Percentiles rank a stretch among this genome's conserved stretches.
Evolutionary conservation across 2,888 invertebrate species (phyloP).

Genomic region (Xestobium rufovillosum): DNA sequence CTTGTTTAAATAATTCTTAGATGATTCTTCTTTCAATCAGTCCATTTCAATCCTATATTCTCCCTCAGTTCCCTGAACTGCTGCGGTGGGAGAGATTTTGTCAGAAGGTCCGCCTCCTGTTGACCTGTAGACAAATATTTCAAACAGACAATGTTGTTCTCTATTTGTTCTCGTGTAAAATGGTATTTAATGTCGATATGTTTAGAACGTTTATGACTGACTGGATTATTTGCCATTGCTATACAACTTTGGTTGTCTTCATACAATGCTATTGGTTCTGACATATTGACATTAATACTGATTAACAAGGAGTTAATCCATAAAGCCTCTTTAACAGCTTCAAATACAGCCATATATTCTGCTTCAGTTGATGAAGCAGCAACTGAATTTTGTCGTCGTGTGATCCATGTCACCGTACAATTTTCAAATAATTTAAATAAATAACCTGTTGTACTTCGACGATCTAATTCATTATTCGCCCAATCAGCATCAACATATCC

Average conservation of each 20-base stretch:
- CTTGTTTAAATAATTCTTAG: too few species aligned
- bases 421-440: too few species aligned
- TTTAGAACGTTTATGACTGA: slow-evolving; percentile 9
- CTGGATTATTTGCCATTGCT: slow-evolving; percentile 11
- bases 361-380: too few species aligned
- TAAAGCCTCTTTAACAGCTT: slow-evolving; percentile 6
- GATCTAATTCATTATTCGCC: too few species aligned
- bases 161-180: neutral
- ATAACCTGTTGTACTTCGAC: too few species aligned
- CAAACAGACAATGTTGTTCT: neutral
- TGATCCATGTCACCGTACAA: too few species aligned
- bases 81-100: slow-evolving; percentile 5
- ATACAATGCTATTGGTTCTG: slow-evolving; percentile 2
- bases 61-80: too few species aligned
- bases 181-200: slow-evolving; percentile 11
- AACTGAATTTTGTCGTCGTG: too few species aligned
- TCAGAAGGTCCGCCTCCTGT: slow-evolving; percentile 1
- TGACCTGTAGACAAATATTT: slow-evolving; percentile 4
- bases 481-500: too few species aligned
- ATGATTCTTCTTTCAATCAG: too few species aligned
- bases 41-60: too few species aligned
- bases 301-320: slow-evolving; percentile 6
- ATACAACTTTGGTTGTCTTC: slow-evolving; percentile 11
- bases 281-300: slow-evolving; percentile 8
- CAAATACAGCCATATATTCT: too few species aligned